Evolutionary conservation across 2,113 vertebrate species (phyloP).

Genomic region (Amazona vittata): DNA sequence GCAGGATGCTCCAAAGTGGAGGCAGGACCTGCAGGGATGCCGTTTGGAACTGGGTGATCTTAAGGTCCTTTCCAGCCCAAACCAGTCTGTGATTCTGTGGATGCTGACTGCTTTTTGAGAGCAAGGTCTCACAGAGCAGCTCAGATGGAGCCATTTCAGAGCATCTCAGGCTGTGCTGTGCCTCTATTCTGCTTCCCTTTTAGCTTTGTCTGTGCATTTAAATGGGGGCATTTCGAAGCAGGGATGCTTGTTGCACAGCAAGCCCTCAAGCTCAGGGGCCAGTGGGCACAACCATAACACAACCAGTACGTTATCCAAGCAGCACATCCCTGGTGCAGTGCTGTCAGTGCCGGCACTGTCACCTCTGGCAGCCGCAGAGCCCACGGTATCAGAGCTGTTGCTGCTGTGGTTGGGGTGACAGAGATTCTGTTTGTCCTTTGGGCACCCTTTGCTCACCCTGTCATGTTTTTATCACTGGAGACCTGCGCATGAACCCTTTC

Average conservation of each 20-base stretch:
- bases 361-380: neutral
- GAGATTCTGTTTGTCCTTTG: neutral
- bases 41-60: neutral
- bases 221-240: neutral
- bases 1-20: fast-evolving
- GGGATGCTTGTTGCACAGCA: neutral
- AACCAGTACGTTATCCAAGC: neutral
- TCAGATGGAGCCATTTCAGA: neutral
- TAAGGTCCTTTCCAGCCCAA: neutral
- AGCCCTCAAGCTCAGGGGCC: neutral
- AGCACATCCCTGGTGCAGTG: neutral
- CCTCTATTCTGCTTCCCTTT: neutral
- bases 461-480: neutral
- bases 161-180: neutral
- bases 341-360: neutral
- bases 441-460: neutral
- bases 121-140: neutral
- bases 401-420: neutral
- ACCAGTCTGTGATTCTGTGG: neutral
- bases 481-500: neutral
- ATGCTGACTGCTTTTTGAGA: neutral
- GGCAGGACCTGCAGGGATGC: neutral
- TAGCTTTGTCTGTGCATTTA: neutral
- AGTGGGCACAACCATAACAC: neutral
- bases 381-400: fast-evolving